Evolutionary conservation across 1,140 invertebrate species (phyloP), one percentile per base, ranked within the genome.

Genomic region (Luehdorfia chinensis): DNA sequence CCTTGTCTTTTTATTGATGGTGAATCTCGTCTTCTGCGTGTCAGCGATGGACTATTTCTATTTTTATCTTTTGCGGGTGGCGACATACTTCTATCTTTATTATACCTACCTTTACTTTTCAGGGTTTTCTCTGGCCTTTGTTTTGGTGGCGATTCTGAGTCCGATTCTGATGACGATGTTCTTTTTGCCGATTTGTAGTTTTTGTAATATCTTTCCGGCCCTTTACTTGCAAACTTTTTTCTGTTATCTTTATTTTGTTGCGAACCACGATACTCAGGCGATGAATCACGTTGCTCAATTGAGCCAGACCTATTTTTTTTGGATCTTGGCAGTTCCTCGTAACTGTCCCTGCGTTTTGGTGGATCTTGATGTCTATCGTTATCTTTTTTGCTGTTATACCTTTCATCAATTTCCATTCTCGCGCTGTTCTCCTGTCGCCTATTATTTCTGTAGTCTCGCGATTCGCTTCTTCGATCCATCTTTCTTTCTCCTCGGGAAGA

Each of bases 121-220:
- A 48, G 25, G n/a, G 32, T 18, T 54, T 71, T 79, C 8, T 61
- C 71, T 9, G 39, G 36, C 30, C 48, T 70, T 11, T 48, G 58
- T 55, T 63, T 75, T 15, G 56, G 53, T 7, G 59, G 41, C n/a
- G 49, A 45, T 47, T 84, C 75, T 6, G 50, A 13, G 36, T 76
- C 76, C 2, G 73, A 70, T 14, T 74, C 74, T 2, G 71, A 72
- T 4, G 69, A 68, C 0, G 67, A 47, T n/a, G 54, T 64, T 43
- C 55, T 55, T 27, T 65, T 27, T 3, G 12, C 53, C 7, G 52
- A 15, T 47, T 53, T 59, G 0, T 51, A 50, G 19, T 57, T 70
- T 59, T 79, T 85, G 33, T 73, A 65, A 50, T 56, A 59, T 55
- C 59, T 67, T 7, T 72, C 70, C 7, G 57, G 39, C 18, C 74